Base-by-base conservation (phyloP, 2,797 vertebrate genomes). In the Siniperca undulata region DNA sequence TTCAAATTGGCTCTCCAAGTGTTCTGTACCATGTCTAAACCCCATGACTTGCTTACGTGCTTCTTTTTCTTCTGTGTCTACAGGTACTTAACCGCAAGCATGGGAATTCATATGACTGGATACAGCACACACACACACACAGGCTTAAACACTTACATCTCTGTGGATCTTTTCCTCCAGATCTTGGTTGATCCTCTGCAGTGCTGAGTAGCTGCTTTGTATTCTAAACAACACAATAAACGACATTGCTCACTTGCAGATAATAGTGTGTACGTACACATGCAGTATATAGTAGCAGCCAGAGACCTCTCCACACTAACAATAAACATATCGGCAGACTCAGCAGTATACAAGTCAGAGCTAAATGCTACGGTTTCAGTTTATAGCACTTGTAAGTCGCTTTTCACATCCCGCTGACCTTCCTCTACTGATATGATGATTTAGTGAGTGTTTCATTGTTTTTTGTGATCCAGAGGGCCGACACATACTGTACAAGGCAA, bases 141-240 rank as follows among this genome's bases (percentile, higher is more conserved):
- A 59, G 5, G 34, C 13, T 52, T 27, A 64, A 42, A 83, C 59
- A 95, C 97, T 98, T 93, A 99, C 98, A 95, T 98, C 97, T 93
- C 97, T 95, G 91, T 98, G 97, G 86, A 99, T 97, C 94, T 98
- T 99, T 73, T 99, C 97, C 93, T 99, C 98, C 93, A 99, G 96
- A 88, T 99, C 98, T 91, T 98, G 98, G 95, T 99, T 99, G 96
- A 99, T 97, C 93, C 97, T 96, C 95, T 99, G 98, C 94, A 99
- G 95, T 4, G 97, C 97, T 80, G 98, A 96, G 94, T 99, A 99
- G 95, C 98, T 97, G 95, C 96, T 99, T 93, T 99, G 98, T 95
- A 99, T 99, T 96, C 98, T 99, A 73, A 83, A 92, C 50, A 22
- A 88, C 68, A 92, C 79, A 89, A 85, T 61, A 84, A 86, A 91